Percentiles rank a stretch among this genome's conserved stretches.
Evolutionary conservation across 2,797 vertebrate species (phyloP).

Genomic region (Pteronotus mesoamericanus): DNA sequence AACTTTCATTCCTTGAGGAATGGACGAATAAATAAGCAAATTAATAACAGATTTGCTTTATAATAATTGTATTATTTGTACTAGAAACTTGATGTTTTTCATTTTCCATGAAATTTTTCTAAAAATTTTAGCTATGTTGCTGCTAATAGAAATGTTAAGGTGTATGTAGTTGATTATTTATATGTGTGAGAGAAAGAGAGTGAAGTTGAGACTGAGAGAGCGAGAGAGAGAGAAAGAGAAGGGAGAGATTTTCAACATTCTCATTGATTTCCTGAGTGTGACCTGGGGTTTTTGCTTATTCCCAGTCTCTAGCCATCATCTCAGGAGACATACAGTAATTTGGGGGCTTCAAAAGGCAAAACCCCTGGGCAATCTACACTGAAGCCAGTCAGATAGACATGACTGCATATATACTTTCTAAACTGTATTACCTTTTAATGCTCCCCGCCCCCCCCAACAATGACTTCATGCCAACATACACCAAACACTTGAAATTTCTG

Average conservation of each 20-base stretch:
- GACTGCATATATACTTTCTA: not conserved
- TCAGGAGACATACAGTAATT: not conserved
- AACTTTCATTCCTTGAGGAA: not conserved
- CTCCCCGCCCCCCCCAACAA: fast-evolving
- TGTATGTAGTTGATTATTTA: not conserved
- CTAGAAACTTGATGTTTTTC: not conserved
- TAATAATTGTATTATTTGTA: not conserved
- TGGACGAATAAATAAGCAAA: not conserved
- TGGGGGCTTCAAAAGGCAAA: not conserved
- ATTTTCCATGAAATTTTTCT: not conserved
- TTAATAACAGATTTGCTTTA: not conserved
- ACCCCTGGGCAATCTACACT: not conserved
- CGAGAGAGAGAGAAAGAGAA: not conserved
- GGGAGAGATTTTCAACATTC: not conserved
- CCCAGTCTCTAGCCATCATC: not conserved
- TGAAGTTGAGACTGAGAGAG: not conserved
- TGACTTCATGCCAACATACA: not conserved
- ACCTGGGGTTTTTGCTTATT: not conserved
- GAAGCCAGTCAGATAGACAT: not conserved
- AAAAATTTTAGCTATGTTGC: not conserved
- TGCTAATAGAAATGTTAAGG: not conserved
- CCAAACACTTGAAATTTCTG: not conserved
- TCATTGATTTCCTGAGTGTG: not conserved
- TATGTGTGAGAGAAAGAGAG: not conserved
- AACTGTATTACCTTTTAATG: not conserved